Conservation (phyloP, 2,888 invertebrate species). For the Tholera decimalis region DNA sequence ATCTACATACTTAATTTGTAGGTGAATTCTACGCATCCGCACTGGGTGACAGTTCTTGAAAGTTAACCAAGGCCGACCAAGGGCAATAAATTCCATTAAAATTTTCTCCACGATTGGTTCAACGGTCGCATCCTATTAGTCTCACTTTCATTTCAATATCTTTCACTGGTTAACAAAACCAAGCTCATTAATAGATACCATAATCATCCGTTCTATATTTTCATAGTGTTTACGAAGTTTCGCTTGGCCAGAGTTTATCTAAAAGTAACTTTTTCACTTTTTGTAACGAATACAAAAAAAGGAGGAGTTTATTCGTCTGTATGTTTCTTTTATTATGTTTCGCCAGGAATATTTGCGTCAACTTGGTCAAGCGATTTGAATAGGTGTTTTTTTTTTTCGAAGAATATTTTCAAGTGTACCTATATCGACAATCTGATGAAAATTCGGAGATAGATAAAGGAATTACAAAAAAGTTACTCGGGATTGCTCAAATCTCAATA, state of each 20-base stretch:
- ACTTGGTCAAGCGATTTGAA: too few relatives aligned
- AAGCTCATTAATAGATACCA: constrained; percentile 60
- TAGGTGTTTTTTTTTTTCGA: too few relatives aligned
- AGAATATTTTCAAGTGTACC: too few relatives aligned
- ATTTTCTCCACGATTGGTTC: constrained; percentile 72
- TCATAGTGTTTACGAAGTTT: constrained; percentile 22
- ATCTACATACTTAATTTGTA: constrained; percentile 41
- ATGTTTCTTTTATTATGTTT: too few relatives aligned
- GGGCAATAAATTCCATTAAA: constrained; percentile 70
- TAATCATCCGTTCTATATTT: constrained; percentile 68
- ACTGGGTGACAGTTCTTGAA: constrained; percentile 49
- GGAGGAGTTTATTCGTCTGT: too few relatives aligned
- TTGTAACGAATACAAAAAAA: too few relatives aligned
- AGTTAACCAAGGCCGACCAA: constrained; percentile 62
- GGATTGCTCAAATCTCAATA: too few relatives aligned
- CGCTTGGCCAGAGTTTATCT: not conserved
- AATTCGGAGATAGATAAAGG: too few relatives aligned
- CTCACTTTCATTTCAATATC: constrained; percentile 88
- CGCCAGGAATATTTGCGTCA: too few relatives aligned
- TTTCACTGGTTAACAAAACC: constrained; percentile 60
- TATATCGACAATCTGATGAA: too few relatives aligned
- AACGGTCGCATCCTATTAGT: constrained; percentile 80
- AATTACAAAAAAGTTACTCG: too few relatives aligned
- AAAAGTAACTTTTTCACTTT: not conserved
- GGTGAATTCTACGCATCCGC: constrained; percentile 30